These are phyloP conservation scores for Cacoxenus indagator DNA, from an alignment of 2,888 invertebrate genomes.

Conservation along the genomic window DNA sequence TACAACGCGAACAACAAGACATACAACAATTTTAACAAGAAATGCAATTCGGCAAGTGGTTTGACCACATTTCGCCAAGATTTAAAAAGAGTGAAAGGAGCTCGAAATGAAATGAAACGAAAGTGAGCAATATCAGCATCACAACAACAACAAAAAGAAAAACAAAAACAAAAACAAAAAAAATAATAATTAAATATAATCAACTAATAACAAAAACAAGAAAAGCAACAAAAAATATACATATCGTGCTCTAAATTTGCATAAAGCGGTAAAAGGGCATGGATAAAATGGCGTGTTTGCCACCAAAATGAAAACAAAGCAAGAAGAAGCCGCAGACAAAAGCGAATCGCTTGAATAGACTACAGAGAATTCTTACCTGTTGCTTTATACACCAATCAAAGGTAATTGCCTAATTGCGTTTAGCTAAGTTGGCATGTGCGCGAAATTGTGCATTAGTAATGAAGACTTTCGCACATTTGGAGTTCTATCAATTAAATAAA, in stretches of 20 bases:
- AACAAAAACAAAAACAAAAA: neutral
- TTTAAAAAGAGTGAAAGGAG: slow-evolving; percentile 18
- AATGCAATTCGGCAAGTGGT: slow-evolving; percentile 38
- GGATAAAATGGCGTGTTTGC: too few species aligned
- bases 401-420: too few species aligned
- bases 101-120: slow-evolving; percentile 17
- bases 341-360: too few species aligned
- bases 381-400: too few species aligned
- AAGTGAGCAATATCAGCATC: slow-evolving; percentile 16
- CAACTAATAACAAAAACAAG: neutral
- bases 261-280: too few species aligned
- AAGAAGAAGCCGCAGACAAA: neutral
- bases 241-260: neutral
- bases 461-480: too few species aligned
- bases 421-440: too few species aligned
- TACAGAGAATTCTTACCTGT: too few species aligned
- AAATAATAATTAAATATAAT: neutral
- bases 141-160: neutral
- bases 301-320: neutral
- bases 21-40: slow-evolving; percentile 45
- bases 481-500: too few species aligned
- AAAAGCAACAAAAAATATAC: neutral
- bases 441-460: too few species aligned
- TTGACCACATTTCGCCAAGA: slow-evolving; percentile 16
- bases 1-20: slow-evolving; percentile 16